Base-by-base conservation (phyloP, 30 jellyfish, hydroid and myxozoan genomes). In the Sanderia malayensis region DNA sequence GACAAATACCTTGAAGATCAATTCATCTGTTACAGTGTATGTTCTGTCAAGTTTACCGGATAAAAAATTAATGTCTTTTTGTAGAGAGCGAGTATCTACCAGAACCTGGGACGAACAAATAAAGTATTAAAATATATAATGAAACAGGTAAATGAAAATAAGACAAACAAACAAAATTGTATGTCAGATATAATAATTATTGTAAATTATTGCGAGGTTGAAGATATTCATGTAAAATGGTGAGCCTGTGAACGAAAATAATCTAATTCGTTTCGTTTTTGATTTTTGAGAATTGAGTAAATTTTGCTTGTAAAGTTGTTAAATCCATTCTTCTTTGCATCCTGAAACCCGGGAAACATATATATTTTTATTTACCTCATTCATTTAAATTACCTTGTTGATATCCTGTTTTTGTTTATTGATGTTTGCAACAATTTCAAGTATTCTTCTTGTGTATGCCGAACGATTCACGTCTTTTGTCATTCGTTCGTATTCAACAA, bases 21-120 rank as follows among this genome's bases (percentile, higher is more conserved):
- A 82, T 53, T 93, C 99, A 65, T 93, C 99, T 22, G 96, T 80
- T 1, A 73, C 99, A 8, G 99, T 85, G 85, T 79, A 93, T 17
- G 99, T 93, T 21, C 99, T 89, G 46, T 85, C 99, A 2, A 93
- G 93, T 65, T 93, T 93, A 4, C 99, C 99, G 32, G 96, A 86
- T 20, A 93, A 65, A 58, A 80, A 80, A 70, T 93, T 93, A 44
- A 93, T 93, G 58, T 84, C 99, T 71, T 93, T 93, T 52, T 93
- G 99, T 59, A 93, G 59, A 25, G 94, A 23, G 21, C 91, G 88
- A 24, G 99, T 93, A 30, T 93, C 99, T 22, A 80, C 69, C 34
- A 93, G 69, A 31, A 91, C 93, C 97, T 88, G 57, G 17, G 44
- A 63, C 26, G 52, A 62, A 59, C 1, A 30, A n/a, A n/a, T n/a